Evolutionary conservation across 2,797 vertebrate species (phyloP).

Genomic region (Trichosurus vulpecula): DNA sequence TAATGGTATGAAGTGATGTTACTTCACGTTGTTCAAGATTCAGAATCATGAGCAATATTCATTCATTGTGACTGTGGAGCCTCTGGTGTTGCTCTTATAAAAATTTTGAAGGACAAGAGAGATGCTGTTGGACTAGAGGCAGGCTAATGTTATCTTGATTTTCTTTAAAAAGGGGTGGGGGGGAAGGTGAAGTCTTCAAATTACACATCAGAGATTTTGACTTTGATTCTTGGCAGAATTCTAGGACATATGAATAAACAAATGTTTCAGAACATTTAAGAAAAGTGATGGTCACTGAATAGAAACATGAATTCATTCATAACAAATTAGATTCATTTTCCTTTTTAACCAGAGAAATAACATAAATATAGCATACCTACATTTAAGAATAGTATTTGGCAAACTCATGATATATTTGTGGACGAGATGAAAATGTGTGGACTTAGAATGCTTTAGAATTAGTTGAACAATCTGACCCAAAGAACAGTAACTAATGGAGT

Average conservation of each 20-base stretch:
- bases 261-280: not conserved
- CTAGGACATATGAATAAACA: not conserved
- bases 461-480: not conserved
- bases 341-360: not conserved
- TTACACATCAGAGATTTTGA: not conserved
- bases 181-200: not conserved
- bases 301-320: not conserved
- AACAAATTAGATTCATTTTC: not conserved
- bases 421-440: not conserved
- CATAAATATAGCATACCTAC: not conserved
- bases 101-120: not conserved
- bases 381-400: not conserved
- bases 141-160: not conserved
- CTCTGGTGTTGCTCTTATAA: not conserved
- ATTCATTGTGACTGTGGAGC: conserved; percentile 35
- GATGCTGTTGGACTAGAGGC: not conserved
- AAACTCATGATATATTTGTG: not conserved
- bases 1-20: not conserved
- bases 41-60: conserved; percentile 57
- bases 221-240: not conserved
- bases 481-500: not conserved
- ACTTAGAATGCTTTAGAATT: not conserved
- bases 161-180: not conserved
- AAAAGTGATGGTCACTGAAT: not conserved
- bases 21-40: conserved; percentile 54